phyloP scores from a whole-genome alignment of 2,888 invertebrate genomes.

The Trissolcus brochymenae region DNA sequence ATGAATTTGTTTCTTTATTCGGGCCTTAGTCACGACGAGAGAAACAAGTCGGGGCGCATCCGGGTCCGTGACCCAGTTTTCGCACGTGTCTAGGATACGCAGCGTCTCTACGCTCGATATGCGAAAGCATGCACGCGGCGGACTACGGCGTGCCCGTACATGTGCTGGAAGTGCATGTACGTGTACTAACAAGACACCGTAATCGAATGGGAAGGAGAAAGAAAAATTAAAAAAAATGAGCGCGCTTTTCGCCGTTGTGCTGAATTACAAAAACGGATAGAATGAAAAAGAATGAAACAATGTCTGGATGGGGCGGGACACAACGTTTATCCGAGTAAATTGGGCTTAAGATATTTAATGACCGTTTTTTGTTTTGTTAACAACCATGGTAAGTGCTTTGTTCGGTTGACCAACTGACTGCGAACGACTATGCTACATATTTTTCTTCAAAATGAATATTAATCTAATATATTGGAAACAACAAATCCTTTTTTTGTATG shows the following conservation, averaged over 20 bases:
- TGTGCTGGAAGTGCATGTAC: conserved; percentile 36
- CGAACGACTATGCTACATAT: too few relatives aligned
- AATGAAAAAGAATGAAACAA: conserved; percentile 6
- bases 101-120: conserved; percentile 48
- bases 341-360: conserved; percentile 1
- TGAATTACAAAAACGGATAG: conserved; percentile 7
- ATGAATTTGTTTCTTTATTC: conserved; percentile 24
- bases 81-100: conserved; percentile 57
- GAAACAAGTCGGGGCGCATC: conserved; percentile 39
- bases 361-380: too few relatives aligned
- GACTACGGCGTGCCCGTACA: conserved; percentile 27
- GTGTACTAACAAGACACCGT: conserved; percentile 29
- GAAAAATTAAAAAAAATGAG: background rate
- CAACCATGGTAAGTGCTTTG: too few relatives aligned
- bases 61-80: conserved; percentile 58
- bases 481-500: too few relatives aligned
- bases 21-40: conserved; percentile 4
- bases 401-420: background rate
- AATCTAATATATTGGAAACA: too few relatives aligned
- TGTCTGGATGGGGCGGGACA: conserved; percentile 3
- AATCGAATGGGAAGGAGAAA: conserved; percentile 21
- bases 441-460: too few relatives aligned
- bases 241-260: conserved; percentile 10
- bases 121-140: conserved; percentile 39
- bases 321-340: conserved; percentile 6